Conservation (phyloP, 2,113 vertebrate species). For the Neopipo cinnamomea region DNA sequence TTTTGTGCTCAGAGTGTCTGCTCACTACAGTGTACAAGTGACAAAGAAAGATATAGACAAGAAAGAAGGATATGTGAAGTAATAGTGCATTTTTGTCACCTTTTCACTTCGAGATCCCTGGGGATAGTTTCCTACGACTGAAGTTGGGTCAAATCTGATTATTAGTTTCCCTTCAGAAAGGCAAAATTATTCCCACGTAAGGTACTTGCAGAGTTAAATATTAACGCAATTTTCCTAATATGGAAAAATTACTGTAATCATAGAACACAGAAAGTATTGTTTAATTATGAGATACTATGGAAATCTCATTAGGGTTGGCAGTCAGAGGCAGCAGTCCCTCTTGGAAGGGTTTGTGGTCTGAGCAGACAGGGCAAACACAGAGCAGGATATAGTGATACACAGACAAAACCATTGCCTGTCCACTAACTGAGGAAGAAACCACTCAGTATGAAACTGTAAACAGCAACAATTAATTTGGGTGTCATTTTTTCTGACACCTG, state of each 20-base stretch:
- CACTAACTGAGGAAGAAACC: background rate
- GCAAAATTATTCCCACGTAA: background rate
- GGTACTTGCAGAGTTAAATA: background rate
- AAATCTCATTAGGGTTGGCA: background rate
- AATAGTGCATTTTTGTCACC: background rate
- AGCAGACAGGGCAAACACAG: background rate
- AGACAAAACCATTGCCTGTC: background rate
- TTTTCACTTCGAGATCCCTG: background rate
- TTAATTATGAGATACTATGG: background rate
- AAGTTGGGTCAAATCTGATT: background rate
- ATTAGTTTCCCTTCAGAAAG: background rate
- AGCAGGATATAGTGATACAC: background rate
- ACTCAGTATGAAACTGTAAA: background rate
- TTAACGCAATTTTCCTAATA: background rate
- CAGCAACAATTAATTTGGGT: background rate
- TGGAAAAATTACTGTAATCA: background rate
- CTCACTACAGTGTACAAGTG: background rate
- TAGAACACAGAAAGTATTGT: background rate
- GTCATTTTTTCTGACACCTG: background rate
- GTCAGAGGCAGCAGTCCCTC: background rate
- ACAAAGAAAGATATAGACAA: background rate
- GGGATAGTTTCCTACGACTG: background rate
- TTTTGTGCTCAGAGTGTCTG: background rate
- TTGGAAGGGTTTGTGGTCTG: background rate
- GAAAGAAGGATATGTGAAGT: background rate